phyloP scores from a whole-genome alignment of 2,113 vertebrate species.

The Tringa solitaria region DNA sequence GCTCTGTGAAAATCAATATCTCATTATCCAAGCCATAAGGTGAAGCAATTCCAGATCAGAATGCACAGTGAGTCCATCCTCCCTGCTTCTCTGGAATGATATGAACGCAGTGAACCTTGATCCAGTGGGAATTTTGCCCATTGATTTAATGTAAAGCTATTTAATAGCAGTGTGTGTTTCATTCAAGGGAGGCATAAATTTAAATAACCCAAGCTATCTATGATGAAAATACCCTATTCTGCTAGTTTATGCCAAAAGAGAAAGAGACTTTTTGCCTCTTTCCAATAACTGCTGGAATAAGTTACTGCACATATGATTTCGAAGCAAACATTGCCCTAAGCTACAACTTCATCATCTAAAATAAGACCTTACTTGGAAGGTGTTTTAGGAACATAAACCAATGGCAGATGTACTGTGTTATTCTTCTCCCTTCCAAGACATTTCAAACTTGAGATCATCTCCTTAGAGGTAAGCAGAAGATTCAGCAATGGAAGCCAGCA shows the following conservation, averaged over 20 bases:
- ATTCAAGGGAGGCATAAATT: neutral
- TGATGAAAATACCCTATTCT: neutral
- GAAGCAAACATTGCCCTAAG: neutral
- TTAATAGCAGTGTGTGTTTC: neutral
- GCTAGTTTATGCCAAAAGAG: neutral
- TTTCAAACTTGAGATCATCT: neutral
- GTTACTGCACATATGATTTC: neutral
- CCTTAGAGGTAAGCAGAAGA: neutral
- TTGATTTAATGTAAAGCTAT: neutral
- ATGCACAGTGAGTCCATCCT: neutral
- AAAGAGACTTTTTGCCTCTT: neutral
- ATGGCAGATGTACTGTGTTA: neutral
- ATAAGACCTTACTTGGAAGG: neutral
- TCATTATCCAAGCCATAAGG: conserved; percentile 25
- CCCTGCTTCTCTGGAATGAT: neutral
- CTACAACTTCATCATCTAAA: neutral
- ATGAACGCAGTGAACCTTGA: neutral
- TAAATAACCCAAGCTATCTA: neutral
- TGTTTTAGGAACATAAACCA: neutral
- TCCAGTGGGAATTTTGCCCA: neutral
- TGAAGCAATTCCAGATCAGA: neutral
- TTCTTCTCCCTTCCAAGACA: neutral
- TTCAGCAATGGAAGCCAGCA: neutral
- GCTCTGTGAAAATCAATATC: conserved; percentile 43
- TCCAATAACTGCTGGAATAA: neutral